These are phyloP conservation scores for Pollenia griseotomentosa DNA, from an alignment of 2,888 invertebrate species.

Conservation along the genomic window DNA sequence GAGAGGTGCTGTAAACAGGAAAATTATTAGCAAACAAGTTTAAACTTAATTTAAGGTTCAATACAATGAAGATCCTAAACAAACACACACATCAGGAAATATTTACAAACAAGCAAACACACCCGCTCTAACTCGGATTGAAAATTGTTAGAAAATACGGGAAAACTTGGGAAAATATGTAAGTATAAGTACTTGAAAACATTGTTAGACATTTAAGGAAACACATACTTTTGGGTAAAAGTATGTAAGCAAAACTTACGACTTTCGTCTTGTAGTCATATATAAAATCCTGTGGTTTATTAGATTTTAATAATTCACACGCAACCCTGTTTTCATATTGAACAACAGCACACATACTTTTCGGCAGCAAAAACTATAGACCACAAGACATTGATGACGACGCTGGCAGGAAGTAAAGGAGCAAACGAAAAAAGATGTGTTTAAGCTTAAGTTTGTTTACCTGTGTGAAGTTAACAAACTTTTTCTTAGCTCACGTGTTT, in stretches of 20 bases:
- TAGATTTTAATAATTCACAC: constrained; percentile 84
- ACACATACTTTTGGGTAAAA: background rate
- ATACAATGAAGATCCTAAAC: constrained; percentile 76
- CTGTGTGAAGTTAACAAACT: constrained; percentile 46
- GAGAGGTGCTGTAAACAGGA: constrained; percentile 56
- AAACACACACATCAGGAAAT: background rate
- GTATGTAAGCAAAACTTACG: background rate
- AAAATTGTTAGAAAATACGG: background rate
- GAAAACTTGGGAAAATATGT: constrained; percentile 44
- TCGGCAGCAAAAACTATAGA: background rate
- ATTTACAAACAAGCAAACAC: background rate
- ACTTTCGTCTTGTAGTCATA: constrained; percentile 50
- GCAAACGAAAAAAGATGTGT: background rate
- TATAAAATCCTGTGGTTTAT: constrained; percentile 83
- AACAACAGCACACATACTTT: constrained; percentile 34
- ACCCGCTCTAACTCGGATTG: background rate
- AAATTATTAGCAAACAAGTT: constrained; percentile 78
- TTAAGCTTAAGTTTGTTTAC: constrained; percentile 31
- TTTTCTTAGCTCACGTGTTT: constrained; percentile 41
- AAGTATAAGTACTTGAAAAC: constrained; percentile 2
- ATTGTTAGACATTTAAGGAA: background rate
- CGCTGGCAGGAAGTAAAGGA: constrained; percentile 26
- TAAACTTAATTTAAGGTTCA: constrained; percentile 84
- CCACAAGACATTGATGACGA: constrained; percentile 57
- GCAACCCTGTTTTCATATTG: constrained; percentile 74